Evolutionary conservation across 2,888 invertebrate genomes (phyloP), one percentile per base, ranked within the genome.

Genomic region (Pantelozetes paolii): DNA sequence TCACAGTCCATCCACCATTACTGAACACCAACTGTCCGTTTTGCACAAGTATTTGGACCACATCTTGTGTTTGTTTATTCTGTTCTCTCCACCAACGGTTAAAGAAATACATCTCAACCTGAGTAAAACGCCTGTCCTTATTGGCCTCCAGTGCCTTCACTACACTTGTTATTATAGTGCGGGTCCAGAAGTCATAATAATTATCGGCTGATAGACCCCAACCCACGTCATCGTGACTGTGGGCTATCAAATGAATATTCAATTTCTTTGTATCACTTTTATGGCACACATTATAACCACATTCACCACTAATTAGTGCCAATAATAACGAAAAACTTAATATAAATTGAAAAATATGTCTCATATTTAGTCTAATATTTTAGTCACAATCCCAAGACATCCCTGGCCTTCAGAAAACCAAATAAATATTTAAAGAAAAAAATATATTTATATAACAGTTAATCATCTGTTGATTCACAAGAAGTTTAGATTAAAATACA

Each of bases 1-100:
- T 91, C 91, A 92, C 91, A 78, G 88, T 88, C 82, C 82, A 82
- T 54, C 82, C 82, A 9, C 82, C 82, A 69, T 79, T 80, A 8
- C 88, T 88, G 76, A 92, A 89, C 83, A 90, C 90, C 70, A 80
- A 73, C 40, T 77, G 78, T 42, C 80, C 82, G 76, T 28, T 18
- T 13, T 45, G 28, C 0, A 73, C 69, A 15, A 73, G 26, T 15
- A 45, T 20, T 26, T 23, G 2, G 11, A 69, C 45, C 18, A 45
- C 1, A 64, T 45, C 18, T 23, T 32, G n/a, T 9, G 50, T 69
- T 18, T 40, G 11, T n/a, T 64, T 11, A 5, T 40, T 50, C 50
- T 73, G 73, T 42, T 67, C 40, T 5, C 42, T 36, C 73, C 73
- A 73, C 73, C 73, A 73, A 3, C 73, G 26, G 23, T 45, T 32